Evolutionary conservation across 2,113 vertebrate genomes (phyloP), one percentile per base, ranked within the genome.

Genomic region (Epinephelus lanceolatus): DNA sequence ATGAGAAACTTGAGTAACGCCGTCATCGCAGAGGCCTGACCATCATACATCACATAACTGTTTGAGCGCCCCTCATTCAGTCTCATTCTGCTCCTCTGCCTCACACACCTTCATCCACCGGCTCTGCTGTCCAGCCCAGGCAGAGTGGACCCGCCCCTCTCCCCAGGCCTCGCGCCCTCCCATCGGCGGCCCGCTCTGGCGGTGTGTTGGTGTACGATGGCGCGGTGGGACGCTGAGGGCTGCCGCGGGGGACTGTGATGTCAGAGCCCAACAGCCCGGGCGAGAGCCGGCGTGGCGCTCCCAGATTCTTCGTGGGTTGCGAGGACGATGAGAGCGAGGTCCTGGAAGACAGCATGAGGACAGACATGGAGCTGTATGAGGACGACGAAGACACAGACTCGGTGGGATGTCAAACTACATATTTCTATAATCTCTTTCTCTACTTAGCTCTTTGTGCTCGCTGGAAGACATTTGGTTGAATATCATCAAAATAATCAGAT

Each of bases 291-390:
- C 94, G 85, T 91, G 94, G 95, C 89, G 89, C 96, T 90, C 97
- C 98, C 95, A 98, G 95, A 96, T 99, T 99, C 96, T 98, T 99
- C 91, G 96, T 99, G 18, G 98, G 98, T 95, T 97, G 96, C 96
- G 97, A 97, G 90, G 96, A 96, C 95, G 97, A 98, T 96, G 98
- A 98, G 91, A 96, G 95, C 94, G 97, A 97, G 86, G 94, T 94
- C 90, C 92, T 92, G 94, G 97, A 94, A 47, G 96, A 94, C 93
- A 96, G 96, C 96, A 96, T 98, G 96, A 98, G 96, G 96, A 96
- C 95, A 83, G 97, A 98, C 5, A 96, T 98, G 94, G 96, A 97
- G 86, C 95, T 96, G 88, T 96, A 94, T 0, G 97, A 98, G 89
- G 97, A 98, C 83, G 96, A 98, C 78, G 97, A 97, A 92, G 98